Evolutionary conservation across 2,113 vertebrate species (phyloP), one percentile per base, ranked within the genome.

Genomic region (Paradoxurus hermaphroditus): DNA sequence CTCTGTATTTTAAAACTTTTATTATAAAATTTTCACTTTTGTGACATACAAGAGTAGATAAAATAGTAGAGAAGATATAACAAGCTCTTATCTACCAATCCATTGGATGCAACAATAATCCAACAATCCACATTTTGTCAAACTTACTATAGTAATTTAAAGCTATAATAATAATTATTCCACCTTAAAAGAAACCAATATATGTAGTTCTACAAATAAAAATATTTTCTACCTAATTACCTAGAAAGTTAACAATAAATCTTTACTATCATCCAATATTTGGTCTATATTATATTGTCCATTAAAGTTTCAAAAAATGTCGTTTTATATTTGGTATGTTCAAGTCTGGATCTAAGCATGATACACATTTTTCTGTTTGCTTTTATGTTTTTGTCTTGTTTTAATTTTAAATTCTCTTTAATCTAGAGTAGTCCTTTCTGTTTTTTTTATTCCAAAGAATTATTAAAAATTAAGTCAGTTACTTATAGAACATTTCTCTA

Each of bases 341-440:
- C 39, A 90, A 94, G 46, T 86, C 7, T 75, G 7, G 14, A 73
- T 46, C 36, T 12, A 73, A 65, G n/a, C 18, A 94, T 72, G n/a
- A 13, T 86, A 0, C 12, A 0, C 5, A 46, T 79, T 5, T 92
- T 92, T 2, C 31, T 11, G 46, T 89, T 62, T 84, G 78, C 27
- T 29, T 25, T 89, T 62, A 49, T 31, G 2, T 19, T 87, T 8
- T 85, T 53, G 16, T 62, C 83, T 95, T 93, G 16, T 68, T 86
- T 96, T 93, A 41, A 39, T 53, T 94, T 90, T 92, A 65, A 84
- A 65, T 94, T 56, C 7, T 7, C 8, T 94, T 90, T 41, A 79
- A 62, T 77, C 34, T 73, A 83, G 12, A 95, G 65, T 65, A 16
- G 1, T 51, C 7, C 44, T 16, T n/a, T 29, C 68, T 41, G 59